Percentiles rank a stretch among this genome's conserved stretches.
Evolutionary conservation across 2,113 vertebrate species (phyloP).

Genomic region (Tylochromis polylepis): DNA sequence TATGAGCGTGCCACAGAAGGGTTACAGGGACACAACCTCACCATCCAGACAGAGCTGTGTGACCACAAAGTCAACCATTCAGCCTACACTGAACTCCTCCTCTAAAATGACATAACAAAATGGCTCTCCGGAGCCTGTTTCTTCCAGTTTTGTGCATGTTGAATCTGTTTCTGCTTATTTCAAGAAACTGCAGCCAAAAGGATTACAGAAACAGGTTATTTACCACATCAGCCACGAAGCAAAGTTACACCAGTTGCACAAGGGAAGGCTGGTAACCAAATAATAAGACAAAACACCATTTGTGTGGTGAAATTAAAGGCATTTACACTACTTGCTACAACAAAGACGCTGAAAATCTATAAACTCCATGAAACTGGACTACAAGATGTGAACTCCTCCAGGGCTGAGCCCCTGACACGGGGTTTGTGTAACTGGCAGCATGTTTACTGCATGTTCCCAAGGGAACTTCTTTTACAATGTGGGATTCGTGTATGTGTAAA

Average conservation of each 20-base stretch:
- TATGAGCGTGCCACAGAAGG: slow-evolving; percentile 40
- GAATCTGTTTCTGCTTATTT: slow-evolving; percentile 1
- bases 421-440: slow-evolving; percentile 31
- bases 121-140: neutral
- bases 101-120: slow-evolving; percentile 31
- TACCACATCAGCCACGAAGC: neutral
- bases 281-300: neutral
- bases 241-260: slow-evolving; percentile 10
- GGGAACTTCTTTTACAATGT: slow-evolving; percentile 44
- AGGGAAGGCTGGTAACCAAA: neutral
- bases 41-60: neutral
- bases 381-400: neutral
- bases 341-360: neutral
- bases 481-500: neutral
- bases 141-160: neutral
- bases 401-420: slow-evolving; percentile 23
- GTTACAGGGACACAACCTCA: slow-evolving; percentile 9
- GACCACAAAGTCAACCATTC: neutral
- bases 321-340: neutral
- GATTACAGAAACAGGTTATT: neutral
- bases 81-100: neutral
- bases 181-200: neutral
- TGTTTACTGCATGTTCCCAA: slow-evolving; percentile 30
- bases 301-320: neutral
- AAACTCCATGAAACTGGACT: neutral